Evolutionary conservation across 1,140 invertebrate genomes (phyloP).

Genomic region (Schlechtendalia chinensis): DNA sequence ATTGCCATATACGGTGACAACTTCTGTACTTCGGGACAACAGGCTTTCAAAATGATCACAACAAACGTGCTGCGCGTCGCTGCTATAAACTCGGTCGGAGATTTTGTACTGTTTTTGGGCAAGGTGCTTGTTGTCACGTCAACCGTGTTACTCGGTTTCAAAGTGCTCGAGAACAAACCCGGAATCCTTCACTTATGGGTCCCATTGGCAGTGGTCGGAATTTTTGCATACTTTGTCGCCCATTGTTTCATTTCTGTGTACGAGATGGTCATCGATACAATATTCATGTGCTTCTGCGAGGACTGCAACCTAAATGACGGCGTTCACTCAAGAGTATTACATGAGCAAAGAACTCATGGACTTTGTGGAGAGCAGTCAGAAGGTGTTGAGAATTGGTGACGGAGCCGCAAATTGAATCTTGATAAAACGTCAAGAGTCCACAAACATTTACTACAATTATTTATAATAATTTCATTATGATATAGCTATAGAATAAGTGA

Average conservation of each 20-base stretch:
- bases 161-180: constrained; percentile 63
- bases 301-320: constrained; percentile 75
- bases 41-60: constrained; percentile 64
- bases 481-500: neutral
- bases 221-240: constrained; percentile 72
- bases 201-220: constrained; percentile 63
- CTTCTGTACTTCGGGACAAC: constrained; percentile 67
- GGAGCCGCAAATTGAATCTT: constrained; percentile 38
- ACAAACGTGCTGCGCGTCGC: constrained; percentile 68
- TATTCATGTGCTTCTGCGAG: constrained; percentile 82
- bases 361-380: constrained; percentile 68
- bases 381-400: constrained; percentile 58
- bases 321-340: constrained; percentile 67
- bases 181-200: constrained; percentile 69
- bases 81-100: constrained; percentile 76
- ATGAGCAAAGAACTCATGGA: constrained; percentile 75
- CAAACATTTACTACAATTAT: neutral
- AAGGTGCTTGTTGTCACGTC: constrained; percentile 70
- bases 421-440: neutral
- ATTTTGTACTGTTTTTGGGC: constrained; percentile 73
- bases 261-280: constrained; percentile 82
- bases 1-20: constrained; percentile 71
- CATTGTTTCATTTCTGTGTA: constrained; percentile 77
- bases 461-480: neutral
- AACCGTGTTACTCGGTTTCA: constrained; percentile 64